Conservation (phyloP, 2,113 vertebrate genomes). For the Equus przewalskii region DNA sequence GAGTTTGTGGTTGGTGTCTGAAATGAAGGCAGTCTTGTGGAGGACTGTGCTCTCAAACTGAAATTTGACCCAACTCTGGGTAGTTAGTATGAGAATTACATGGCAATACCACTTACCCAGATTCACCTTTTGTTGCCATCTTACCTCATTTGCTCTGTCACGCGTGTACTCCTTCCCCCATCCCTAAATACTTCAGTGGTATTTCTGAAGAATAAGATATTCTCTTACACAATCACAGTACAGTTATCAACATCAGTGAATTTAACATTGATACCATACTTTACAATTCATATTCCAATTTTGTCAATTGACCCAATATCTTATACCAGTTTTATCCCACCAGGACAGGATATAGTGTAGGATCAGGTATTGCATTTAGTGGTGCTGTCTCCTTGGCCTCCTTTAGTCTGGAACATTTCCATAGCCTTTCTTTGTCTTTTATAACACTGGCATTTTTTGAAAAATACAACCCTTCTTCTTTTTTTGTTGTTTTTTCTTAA, state of each 20-base stretch:
- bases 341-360: background rate
- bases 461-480: too few relatives aligned
- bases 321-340: background rate
- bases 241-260: background rate
- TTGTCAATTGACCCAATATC: background rate
- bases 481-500: too few relatives aligned
- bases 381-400: background rate
- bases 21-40: too few relatives aligned
- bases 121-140: background rate
- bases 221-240: background rate
- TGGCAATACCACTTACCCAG: background rate
- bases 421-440: too few relatives aligned
- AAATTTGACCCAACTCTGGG: background rate
- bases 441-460: too few relatives aligned
- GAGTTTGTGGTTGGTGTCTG: too few relatives aligned
- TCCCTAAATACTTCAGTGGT: background rate
- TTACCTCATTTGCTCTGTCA: background rate
- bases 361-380: background rate
- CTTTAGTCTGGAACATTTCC: too few relatives aligned
- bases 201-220: background rate
- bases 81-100: background rate
- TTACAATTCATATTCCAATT: background rate
- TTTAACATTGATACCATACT: background rate
- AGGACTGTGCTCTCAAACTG: too few relatives aligned
- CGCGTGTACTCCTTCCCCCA: background rate